Evolutionary conservation across 1,140 invertebrate species (phyloP), one percentile per base, ranked within the genome.

Genomic region (Wiebesia pumilae): DNA sequence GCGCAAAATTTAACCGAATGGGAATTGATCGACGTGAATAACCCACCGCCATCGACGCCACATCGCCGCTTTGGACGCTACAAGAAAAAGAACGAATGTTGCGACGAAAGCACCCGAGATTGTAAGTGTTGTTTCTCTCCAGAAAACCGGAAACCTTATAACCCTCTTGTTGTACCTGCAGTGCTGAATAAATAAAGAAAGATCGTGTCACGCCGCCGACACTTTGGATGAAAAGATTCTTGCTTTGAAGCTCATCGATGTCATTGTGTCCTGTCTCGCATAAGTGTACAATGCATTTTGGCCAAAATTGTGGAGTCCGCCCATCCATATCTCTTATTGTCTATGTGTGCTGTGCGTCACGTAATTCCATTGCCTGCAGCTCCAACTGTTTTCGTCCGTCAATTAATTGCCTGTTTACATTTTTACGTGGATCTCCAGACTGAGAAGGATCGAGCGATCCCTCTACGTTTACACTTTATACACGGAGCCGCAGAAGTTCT

Each of bases 31-130:
- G 93, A 91, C 90, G 35, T 78, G 58, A 73, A 38, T 10, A 69
- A 3, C 24, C 73, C 75, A 85, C 90, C 88, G 84, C 90, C 90
- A 83, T 89, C 90, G 88, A 88, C 89, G 87, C 89, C 90, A 88
- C 91, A 89, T 89, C 93, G 90, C 88, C 92, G 91, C 90, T 91
- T 82, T 85, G 91, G 92, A 90, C 93, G 92, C 89, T 93, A 93
- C 93, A 94, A 91, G 93, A 93, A 93, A 93, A 93, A 93, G 90
- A 93, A 93, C 91, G 92, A 93, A 84, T 93, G 93, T 92, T 93
- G 92, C 92, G 93, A 93, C 90, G 93, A 94, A 89, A 93, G 88
- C 91, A 87, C 90, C 88, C 90, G 90, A 91, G 92, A 93, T 92
- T 90, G 93, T 94, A 94, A 93, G 93, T 93, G 88, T 58, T 83